phyloP scores from a whole-genome alignment of 2,113 vertebrate genomes.

The Vicugna pacos region DNA sequence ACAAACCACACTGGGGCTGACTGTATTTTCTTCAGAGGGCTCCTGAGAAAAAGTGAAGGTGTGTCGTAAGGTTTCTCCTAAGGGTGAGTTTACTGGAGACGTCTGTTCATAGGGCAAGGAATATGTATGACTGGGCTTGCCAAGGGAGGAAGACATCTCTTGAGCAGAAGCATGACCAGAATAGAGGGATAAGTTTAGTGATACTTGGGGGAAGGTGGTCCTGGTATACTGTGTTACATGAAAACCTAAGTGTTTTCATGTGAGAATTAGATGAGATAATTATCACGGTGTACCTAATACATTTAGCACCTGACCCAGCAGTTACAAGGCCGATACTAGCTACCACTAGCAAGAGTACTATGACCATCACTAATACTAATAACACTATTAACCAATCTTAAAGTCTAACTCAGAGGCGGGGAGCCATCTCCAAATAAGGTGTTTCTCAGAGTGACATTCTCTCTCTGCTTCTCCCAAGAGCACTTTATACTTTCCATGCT shows the following conservation, averaged over 20 bases:
- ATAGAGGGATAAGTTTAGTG: not conserved
- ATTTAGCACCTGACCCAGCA: not conserved
- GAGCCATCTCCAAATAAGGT: not conserved
- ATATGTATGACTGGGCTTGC: not conserved
- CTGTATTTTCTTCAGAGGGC: not conserved
- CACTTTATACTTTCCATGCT: conserved; percentile 30
- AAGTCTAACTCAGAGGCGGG: conserved; percentile 20
- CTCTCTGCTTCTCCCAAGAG: conserved; percentile 18
- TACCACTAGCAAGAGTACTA: not conserved
- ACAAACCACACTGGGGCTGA: not conserved
- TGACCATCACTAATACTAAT: not conserved
- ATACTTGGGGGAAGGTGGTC: not conserved
- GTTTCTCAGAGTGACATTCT: not conserved
- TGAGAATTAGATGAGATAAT: not conserved
- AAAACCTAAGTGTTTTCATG: not conserved
- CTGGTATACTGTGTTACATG: not conserved
- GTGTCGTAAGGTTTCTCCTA: not conserved
- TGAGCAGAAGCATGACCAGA: not conserved
- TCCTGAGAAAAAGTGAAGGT: not conserved
- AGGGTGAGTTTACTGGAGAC: not conserved
- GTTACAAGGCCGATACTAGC: not conserved
- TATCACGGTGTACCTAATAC: not conserved
- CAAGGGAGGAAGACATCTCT: not conserved
- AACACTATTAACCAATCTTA: not conserved
- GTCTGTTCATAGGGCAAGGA: conserved; percentile 17